Conservation (phyloP, 2,888 invertebrate genomes). For the Oxyteleia sp. region DNA sequence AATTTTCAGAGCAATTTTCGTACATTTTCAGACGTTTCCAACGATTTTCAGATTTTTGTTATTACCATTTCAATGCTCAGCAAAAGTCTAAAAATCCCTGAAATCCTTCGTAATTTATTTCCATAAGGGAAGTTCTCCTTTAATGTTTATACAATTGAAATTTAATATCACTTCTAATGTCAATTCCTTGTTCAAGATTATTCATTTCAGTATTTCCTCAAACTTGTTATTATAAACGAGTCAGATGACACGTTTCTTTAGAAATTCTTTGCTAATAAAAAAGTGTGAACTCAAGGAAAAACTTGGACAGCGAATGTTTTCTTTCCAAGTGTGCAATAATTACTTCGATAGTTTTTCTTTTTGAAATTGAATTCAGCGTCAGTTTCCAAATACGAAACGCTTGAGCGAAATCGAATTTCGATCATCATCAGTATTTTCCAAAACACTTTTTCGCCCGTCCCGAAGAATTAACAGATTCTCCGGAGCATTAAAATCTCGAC, state of each 20-base stretch:
- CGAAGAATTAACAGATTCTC: not conserved
- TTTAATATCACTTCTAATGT: too few relatives aligned
- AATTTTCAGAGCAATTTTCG: too few relatives aligned
- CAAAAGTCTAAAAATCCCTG: too few relatives aligned
- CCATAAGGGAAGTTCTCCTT: too few relatives aligned
- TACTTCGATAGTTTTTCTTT: constrained; percentile 6
- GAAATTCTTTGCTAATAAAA: constrained; percentile 31
- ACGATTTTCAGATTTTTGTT: too few relatives aligned
- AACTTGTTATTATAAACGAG: constrained; percentile 13
- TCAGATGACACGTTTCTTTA: constrained; percentile 8
- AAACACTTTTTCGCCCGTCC: not conserved
- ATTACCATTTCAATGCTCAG: too few relatives aligned
- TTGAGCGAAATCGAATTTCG: not conserved
- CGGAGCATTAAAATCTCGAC: constrained; percentile 21
- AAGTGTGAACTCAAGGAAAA: constrained; percentile 9
- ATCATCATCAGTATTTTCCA: constrained; percentile 1
- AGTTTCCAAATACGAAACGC: not conserved
- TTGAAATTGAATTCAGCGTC: not conserved
- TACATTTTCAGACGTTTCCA: too few relatives aligned
- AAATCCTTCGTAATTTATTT: too few relatives aligned
- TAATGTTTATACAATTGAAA: too few relatives aligned
- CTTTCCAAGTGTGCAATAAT: not conserved
- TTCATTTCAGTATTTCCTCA: too few relatives aligned
- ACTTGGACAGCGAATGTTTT: constrained; percentile 11
- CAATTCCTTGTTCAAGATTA: too few relatives aligned